Evolutionary conservation across 2,888 invertebrate genomes (phyloP).

Genomic region (Metacarcinus magister): DNA sequence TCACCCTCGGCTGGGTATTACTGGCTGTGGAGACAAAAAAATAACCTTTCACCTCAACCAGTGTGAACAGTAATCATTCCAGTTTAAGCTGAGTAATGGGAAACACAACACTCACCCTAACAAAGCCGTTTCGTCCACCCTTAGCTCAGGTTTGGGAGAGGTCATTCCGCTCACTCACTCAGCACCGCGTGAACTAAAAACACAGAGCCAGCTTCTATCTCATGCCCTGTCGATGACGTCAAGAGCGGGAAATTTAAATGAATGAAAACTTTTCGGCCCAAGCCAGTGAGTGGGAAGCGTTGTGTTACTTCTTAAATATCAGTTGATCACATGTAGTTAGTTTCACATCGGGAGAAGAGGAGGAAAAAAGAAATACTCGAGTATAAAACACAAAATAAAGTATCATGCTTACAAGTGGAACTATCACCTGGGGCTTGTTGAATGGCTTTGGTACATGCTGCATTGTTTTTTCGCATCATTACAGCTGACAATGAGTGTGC

Average conservation of each 20-base stretch:
- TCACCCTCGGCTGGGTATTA: neutral
- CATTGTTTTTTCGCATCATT: constrained; percentile 33
- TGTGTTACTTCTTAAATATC: neutral
- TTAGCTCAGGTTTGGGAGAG: neutral
- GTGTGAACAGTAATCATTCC: neutral
- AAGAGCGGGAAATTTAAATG: neutral
- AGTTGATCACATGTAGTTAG: neutral
- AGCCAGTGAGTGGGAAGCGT: neutral
- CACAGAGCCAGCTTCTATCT: neutral
- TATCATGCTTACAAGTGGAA: neutral
- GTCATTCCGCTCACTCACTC: neutral
- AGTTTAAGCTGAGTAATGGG: neutral
- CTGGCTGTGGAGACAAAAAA: neutral
- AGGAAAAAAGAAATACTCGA: neutral
- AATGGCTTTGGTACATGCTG: neutral
- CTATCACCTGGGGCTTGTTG: neutral
- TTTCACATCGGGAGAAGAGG: neutral
- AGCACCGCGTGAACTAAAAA: neutral
- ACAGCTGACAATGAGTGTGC: neutral
- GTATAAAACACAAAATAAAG: constrained; percentile 8
- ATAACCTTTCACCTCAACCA: neutral
- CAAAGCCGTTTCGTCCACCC: neutral
- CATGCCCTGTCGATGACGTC: neutral
- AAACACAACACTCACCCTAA: neutral
- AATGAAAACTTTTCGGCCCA: neutral